Evolutionary conservation across 2,797 vertebrate genomes (phyloP), one percentile per base, ranked within the genome.

Genomic region (Onychomys arenicola): DNA sequence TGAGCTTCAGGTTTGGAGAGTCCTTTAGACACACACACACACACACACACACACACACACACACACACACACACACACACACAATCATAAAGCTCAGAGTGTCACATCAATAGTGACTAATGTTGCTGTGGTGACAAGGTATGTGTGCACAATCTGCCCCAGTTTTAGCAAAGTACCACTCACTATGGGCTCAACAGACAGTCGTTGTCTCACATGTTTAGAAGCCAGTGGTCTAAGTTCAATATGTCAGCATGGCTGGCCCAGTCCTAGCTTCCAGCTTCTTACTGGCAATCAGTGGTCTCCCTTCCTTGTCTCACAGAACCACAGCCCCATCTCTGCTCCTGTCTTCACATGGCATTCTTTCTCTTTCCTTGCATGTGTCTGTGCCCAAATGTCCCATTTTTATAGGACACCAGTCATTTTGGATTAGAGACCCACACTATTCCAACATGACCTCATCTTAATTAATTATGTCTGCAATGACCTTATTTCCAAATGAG

Each of bases 301-400:
- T n/a, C 55, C 40, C 27, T 12, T 16, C 67, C 83, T 32, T 3
- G 1, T 63, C 83, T 77, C n/a, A 1, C 19, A 5, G 23, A 52
- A 32, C 25, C 10, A 0, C 32, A 5, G 0, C 32, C 32, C 3
- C 4, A 5, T 8, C 71, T 40, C 73, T 3, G 14, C 9, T 76
- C 29, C 57, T 46, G 0, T n/a, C 61, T 61, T 21, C 43, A 10
- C 0, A 0, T 1, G 34, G 46, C 17, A 0, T 37, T 55, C 65
- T 40, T 10, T 23, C 7, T 23, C 9, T 40, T 16, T 17, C 11
- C 25, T 5, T 23, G 34, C 25, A 3, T 37, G 29, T 11, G 25
- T n/a, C 49, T 34, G 40, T 8, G 59, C 23, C 61, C 80, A 23
- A 37, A 61, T 0, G 3, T 69, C 76, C 80, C 67, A 63, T 29